phyloP scores from a whole-genome alignment of 2,888 invertebrate species.

The Sialis fuliginosa region DNA sequence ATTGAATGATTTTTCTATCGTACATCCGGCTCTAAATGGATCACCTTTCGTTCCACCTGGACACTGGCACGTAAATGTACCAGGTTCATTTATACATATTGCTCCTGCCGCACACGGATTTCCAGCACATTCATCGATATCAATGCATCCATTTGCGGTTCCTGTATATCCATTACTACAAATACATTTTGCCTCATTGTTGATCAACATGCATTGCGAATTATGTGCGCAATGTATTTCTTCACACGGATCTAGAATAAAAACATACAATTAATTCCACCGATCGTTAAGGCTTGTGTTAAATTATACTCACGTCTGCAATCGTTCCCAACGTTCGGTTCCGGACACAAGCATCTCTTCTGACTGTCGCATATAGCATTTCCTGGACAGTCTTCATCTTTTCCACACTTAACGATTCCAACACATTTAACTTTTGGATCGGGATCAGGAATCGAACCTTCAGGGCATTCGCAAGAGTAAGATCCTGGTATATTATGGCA shows the following conservation, averaged over 20 bases:
- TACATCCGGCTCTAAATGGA: conserved; percentile 62
- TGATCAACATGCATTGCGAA: conserved; percentile 73
- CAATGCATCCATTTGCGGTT: conserved; percentile 54
- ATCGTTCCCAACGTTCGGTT: conserved; percentile 80
- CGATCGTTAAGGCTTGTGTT: background rate
- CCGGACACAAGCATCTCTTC: conserved; percentile 70
- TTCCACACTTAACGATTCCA: conserved; percentile 60
- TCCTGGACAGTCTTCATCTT: conserved; percentile 68
- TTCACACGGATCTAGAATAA: conserved; percentile 71
- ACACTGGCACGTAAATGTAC: conserved; percentile 74
- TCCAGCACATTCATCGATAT: conserved; percentile 72
- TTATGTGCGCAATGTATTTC: conserved; percentile 68
- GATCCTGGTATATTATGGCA: conserved; percentile 66
- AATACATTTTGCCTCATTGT: conserved; percentile 66
- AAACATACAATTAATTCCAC: background rate
- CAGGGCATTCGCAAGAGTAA: conserved; percentile 64
- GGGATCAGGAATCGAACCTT: conserved; percentile 65
- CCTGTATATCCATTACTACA: conserved; percentile 72
- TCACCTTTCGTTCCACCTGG: conserved; percentile 67
- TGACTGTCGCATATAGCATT: conserved; percentile 70
- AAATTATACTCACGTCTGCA: conserved; percentile 61
- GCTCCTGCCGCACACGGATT: conserved; percentile 73
- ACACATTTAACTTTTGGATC: conserved; percentile 68
- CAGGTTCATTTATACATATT: conserved; percentile 76
- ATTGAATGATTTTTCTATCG: conserved; percentile 41